Evolutionary conservation across 2,113 vertebrate species (phyloP), one percentile per base, ranked within the genome.

Genomic region (Chaetura pelagica): DNA sequence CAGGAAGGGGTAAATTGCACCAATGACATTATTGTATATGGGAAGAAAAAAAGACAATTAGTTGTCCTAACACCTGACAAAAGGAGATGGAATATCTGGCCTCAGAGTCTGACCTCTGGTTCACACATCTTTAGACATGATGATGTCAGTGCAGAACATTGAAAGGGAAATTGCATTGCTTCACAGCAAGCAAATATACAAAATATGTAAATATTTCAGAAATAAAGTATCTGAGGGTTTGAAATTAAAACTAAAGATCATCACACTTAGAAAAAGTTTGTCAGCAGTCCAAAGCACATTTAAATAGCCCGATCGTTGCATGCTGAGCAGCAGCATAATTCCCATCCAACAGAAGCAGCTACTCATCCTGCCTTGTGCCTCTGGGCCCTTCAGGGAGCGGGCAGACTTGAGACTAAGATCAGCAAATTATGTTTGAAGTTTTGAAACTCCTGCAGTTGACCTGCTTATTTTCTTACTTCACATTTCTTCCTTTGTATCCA

Each of bases 1-100:
- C 87, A 96, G 93, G 84, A 93, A 92, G 87, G 87, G 87, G 85
- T 93, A 94, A 94, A 95, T 96, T 93, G 58, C 71, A 81, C 40
- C 32, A 29, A 24, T 0, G 21, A 42, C 87, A 51, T 92, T 40
- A 49, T 96, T 95, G 93, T 87, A 20, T 59, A 88, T 94, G 74
- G 77, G 63, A 68, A 48, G 76, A 38, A 62, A 80, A 82, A 46
- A 91, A 52, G 87, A 44, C 91, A 89, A 34, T 78, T 87, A 78
- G 81, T 84, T 92, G 83, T 75, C 73, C 92, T 61, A 59, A 34
- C 18, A 75, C 17, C 93, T 97, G 94, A 59, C 83, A 87, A 17
- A 75, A 58, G 34, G 69, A 96, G 87, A 85, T 95, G 71, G 63
- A 96, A 51, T 81, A 22, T 59, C 57, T 76, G 68, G 54, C 87